Evolutionary conservation across 2,113 vertebrate genomes (phyloP), one percentile per base, ranked within the genome.

Genomic region (Seriola quinqueradiata): DNA sequence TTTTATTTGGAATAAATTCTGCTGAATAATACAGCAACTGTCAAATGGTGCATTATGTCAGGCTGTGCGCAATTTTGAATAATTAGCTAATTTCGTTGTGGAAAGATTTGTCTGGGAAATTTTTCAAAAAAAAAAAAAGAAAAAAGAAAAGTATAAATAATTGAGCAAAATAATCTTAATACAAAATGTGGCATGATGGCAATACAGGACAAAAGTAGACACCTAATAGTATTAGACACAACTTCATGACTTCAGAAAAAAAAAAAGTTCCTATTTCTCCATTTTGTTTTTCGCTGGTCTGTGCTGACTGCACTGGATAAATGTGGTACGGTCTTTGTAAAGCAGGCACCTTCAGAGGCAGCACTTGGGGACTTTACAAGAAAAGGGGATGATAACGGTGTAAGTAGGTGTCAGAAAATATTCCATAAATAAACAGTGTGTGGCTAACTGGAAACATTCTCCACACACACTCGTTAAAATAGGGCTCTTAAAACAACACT

Each of bases 331-430:
- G 83, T 48, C 67, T 81, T 50, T 65, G 77, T 92, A 83, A 77
- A 70, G 85, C 85, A 92, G 74, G 58, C 73, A 77, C 82, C 81
- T 88, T 79, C 81, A 92, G 84, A 93, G 63, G 63, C 85, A 84
- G 79, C 80, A 91, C 50, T 74, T 83, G 55, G 75, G 79, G 90
- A 63, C 72, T 83, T 85, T 89, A 84, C 73, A 80, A 89, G 87
- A 90, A 81, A 81, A 77, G 86, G 19, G 80, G 87, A 93, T 89
- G 92, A 91, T 94, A 95, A 95, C 94, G 95, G 82, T 93, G 93
- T 93, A 96, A 95, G 91, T 95, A 96, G 91, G 93, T 96, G 94
- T 95, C 96, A 96, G 90, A 95, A 96, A 96, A 95, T 93, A 95
- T 94, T 95, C 93, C 90, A 93, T 81, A 96, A 96, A 96, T 96